phyloP scores from a whole-genome alignment of 2,888 invertebrate species.

The Luffia ferchaultella region DNA sequence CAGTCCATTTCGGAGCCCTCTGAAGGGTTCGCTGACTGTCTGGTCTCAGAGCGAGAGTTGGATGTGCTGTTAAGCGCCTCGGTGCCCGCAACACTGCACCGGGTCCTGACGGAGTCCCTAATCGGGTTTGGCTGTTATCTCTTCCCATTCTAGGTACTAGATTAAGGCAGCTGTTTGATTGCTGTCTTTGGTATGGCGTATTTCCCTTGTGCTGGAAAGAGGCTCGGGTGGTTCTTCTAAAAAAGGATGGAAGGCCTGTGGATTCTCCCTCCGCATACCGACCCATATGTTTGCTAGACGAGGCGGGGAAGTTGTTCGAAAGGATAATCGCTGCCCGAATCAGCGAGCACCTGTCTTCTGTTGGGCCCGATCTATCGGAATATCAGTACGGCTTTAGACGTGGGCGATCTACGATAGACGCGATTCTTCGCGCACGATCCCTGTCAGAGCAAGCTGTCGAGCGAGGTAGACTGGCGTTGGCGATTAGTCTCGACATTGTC shows the following conservation, averaged over 20 bases:
- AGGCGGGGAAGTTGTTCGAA: not conserved
- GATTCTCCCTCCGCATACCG: not conserved
- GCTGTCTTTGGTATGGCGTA: no score
- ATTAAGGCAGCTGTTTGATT: no score
- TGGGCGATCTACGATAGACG: not conserved
- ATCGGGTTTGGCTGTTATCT: no score
- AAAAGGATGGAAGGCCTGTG: not conserved
- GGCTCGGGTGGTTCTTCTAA: no score
- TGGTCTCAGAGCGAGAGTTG: no score
- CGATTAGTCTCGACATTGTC: not conserved
- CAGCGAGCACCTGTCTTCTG: not conserved
- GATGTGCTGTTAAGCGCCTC: no score
- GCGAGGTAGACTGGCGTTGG: not conserved
- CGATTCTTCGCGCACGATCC: not conserved
- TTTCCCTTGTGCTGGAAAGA: no score
- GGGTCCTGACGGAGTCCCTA: no score
- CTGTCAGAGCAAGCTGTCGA: not conserved
- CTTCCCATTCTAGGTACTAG: no score
- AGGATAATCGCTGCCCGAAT: not conserved
- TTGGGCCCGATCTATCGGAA: not conserved
- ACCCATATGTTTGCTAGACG: not conserved
- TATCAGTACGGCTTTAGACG: not conserved
- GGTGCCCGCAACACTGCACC: no score
- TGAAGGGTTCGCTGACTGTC: no score
- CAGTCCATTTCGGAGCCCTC: no score